phyloP scores from a whole-genome alignment of 2,113 vertebrate genomes.

The Hipposideros armiger region DNA sequence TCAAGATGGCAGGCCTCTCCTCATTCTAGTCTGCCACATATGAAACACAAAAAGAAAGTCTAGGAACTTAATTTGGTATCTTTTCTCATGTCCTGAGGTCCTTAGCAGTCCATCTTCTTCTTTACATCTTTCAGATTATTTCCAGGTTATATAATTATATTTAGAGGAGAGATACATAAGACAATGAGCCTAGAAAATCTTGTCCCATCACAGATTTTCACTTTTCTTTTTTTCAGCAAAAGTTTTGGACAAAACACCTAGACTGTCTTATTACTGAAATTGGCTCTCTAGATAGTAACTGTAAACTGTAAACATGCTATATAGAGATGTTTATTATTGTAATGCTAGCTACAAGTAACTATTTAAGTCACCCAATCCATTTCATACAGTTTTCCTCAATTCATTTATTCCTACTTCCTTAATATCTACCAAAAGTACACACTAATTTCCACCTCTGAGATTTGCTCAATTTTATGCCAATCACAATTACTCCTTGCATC shows the following conservation, averaged over 20 bases:
- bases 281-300: neutral
- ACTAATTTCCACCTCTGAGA: neutral
- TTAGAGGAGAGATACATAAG: neutral
- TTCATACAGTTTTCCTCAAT: neutral
- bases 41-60: neutral
- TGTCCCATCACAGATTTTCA: neutral
- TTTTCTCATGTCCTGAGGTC: neutral
- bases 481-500: neutral
- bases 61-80: neutral
- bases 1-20: neutral
- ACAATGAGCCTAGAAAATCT: neutral
- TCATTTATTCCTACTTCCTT: neutral
- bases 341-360: neutral
- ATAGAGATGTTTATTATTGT: neutral
- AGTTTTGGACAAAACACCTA: neutral
- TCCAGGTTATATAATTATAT: rapidly evolving
- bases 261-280: neutral
- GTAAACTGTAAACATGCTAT: neutral
- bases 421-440: neutral
- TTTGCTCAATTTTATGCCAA: neutral
- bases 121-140: neutral
- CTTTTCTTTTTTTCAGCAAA: neutral
- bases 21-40: neutral
- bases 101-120: neutral
- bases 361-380: neutral